Conservation (phyloP, 1,140 invertebrate species). For the Diabrotica virgifera region DNA sequence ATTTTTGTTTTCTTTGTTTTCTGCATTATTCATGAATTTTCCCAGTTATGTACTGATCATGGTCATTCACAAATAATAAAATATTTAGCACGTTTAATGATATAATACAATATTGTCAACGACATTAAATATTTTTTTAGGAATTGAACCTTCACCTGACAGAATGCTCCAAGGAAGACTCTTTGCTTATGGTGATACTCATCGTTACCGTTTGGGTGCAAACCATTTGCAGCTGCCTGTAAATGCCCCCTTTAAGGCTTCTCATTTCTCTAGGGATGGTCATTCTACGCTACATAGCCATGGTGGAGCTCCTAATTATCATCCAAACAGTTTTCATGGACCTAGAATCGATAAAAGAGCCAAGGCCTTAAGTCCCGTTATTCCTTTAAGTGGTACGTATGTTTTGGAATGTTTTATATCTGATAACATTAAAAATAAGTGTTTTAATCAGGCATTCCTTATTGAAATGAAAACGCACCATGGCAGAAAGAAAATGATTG, state of each 20-base stretch:
- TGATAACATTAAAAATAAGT: no score
- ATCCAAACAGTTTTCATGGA: conserved; percentile 91
- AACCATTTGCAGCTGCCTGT: conserved; percentile 89
- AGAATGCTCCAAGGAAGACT: conserved; percentile 87
- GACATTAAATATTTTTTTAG: conserved; percentile 33
- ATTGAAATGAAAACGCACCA: no score
- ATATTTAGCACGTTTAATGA: no score
- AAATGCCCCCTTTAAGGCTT: conserved; percentile 70
- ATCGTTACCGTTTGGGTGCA: conserved; percentile 80
- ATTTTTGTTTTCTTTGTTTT: no score
- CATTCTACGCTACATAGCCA: conserved; percentile 65
- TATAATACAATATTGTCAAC: no score
- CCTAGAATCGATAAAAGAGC: conserved; percentile 61
- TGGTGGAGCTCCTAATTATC: conserved; percentile 88
- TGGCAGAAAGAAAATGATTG: no score
- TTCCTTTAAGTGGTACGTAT: conserved; percentile 40
- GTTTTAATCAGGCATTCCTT: no score
- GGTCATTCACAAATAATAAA: no score
- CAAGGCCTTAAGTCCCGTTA: conserved; percentile 52
- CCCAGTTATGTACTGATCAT: no score
- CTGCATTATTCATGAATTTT: no score
- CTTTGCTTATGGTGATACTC: conserved; percentile 86
- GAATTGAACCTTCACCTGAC: conserved; percentile 82
- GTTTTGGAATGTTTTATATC: no score
- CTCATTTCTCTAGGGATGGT: conserved; percentile 85